Evolutionary conservation across 2,888 invertebrate species (phyloP).

Genomic region (Lycophotia porphyrea): DNA sequence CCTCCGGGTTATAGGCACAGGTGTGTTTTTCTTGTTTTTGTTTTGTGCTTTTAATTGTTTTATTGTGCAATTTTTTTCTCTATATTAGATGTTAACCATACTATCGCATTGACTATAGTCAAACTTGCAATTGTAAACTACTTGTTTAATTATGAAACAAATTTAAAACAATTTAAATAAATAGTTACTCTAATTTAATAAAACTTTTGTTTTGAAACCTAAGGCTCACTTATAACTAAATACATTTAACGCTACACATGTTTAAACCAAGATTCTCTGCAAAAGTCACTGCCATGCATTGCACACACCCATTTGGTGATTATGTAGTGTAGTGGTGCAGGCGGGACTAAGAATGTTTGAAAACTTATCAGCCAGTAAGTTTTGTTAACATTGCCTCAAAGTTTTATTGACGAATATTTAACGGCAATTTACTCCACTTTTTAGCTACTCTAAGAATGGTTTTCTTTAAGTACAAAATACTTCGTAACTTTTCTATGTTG

Average conservation of each 20-base stretch:
- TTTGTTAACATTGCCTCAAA: neutral
- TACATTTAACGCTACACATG: neutral
- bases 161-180: neutral
- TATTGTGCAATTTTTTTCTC: neutral
- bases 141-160: neutral
- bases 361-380: too few species aligned
- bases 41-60: neutral
- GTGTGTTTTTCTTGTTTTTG: neutral
- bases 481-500: slow-evolving; percentile 5
- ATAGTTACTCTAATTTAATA: neutral
- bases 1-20: neutral
- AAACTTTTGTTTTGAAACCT: neutral
- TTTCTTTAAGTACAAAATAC: slow-evolving; percentile 15
- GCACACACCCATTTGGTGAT: neutral
- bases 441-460: neutral
- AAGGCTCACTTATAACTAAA: neutral
- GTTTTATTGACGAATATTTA: neutral
- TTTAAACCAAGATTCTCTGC: slow-evolving; percentile 1
- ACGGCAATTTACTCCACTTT: slow-evolving; percentile 12
- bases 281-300: neutral
- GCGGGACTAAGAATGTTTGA: neutral
- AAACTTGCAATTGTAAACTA: neutral
- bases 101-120: slow-evolving; percentile 26
- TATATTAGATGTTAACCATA: neutral
- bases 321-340: neutral